A percentile compares a stretch with the other conserved stretches of the same genome.
Evolutionary conservation across 2,888 invertebrate genomes (phyloP).

Genomic region (Ichneumon xanthorius): DNA sequence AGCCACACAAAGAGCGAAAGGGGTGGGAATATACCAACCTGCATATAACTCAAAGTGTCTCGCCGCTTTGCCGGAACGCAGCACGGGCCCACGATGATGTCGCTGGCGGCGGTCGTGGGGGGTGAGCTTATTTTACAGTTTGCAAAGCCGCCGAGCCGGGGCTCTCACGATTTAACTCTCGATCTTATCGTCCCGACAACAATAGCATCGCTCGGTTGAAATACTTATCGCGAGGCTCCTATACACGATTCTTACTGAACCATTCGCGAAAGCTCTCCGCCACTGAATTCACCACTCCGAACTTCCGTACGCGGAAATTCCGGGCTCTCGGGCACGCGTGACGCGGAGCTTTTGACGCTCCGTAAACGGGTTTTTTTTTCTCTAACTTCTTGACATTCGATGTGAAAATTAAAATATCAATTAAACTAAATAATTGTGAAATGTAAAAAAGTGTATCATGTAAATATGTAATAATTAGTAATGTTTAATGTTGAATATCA

Average conservation of each 20-base stretch:
- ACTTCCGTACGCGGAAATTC: background rate
- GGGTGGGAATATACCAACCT: constrained; percentile 58
- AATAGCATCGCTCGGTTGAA: constrained; percentile 77
- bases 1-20: constrained; percentile 34
- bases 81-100: constrained; percentile 46
- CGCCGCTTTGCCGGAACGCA: constrained; percentile 51
- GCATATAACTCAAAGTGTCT: constrained; percentile 81
- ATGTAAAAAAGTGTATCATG: no score
- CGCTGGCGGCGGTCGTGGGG: constrained; percentile 2
- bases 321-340: background rate
- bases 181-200: constrained; percentile 80
- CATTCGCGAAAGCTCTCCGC: constrained; percentile 39
- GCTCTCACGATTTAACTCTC: constrained; percentile 75
- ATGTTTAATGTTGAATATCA: no score
- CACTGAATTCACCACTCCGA: constrained; percentile 42
- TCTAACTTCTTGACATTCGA: background rate
- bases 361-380: background rate
- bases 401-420: background rate
- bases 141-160: constrained; percentile 25
- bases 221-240: constrained; percentile 74
- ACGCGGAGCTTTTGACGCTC: background rate
- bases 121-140: constrained; percentile 33
- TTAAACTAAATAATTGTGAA: no score
- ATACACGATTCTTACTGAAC: constrained; percentile 51
- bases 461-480: no score